Base-by-base conservation (phyloP, 2,113 vertebrate genomes). In the Tinamus guttatus region DNA sequence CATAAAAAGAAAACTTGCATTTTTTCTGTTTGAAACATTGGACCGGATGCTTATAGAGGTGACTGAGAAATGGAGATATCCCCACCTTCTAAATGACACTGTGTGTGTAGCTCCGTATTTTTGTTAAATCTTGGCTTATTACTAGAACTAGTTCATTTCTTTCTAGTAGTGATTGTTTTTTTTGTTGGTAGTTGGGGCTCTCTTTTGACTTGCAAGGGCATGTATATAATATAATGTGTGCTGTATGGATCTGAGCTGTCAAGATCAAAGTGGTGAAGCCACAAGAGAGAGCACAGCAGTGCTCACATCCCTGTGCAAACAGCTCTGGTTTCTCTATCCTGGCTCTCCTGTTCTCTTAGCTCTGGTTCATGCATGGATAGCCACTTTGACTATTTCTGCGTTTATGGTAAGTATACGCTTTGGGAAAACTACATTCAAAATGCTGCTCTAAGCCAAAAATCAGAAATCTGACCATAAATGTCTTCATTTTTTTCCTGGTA, bases 201-300 rank as follows among this genome's bases (percentile, higher is more conserved):
- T 93, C 73, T 21, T 32, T 54, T 85, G 54, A 49, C 90, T 83
- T 90, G 87, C 81, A 69, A 73, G 59, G 64, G 43, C 59, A 77
- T 67, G 87, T 51, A 38, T 49, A 9, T 40, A 18, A 52, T 59
- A 30, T 11, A 58, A 58, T 5, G 10, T 30, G 70, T 62, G 68
- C 14, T 83, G 32, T 7, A 41, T 63, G 64, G 63, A 90, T 80
- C 63, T 74, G 94, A 95, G 75, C n/a, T 87, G 20, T 25, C 43
- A 21, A 96, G 81, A 91, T 95, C 85, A 85, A 82, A 91, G 87
- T 9, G 8, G 43, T 21, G 38, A 85, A 95, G 54, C 85, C 90
- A 52, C 59, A 58, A 4, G 54, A 85, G 71, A 62, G 65, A 64
- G 70, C 0, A 0, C 58, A 62, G 28, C 14, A 0, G 11, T 21